Evolutionary conservation across 1,140 invertebrate species (phyloP), one percentile per base, ranked within the genome.

Genomic region (Metaphire vulgaris): DNA sequence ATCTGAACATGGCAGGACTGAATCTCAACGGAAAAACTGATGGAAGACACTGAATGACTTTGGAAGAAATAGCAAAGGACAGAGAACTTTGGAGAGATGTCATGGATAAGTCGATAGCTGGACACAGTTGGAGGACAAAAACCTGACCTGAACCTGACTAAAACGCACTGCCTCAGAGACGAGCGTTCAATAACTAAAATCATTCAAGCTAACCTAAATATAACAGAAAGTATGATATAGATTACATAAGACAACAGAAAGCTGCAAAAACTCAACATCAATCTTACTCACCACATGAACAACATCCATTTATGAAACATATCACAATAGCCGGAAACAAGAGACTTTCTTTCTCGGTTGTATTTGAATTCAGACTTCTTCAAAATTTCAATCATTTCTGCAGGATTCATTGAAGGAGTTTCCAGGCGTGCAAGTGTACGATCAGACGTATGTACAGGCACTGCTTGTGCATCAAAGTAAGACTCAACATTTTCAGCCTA

Each of bases 391-490:
- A 90, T 88, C 15, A 93, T 81, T 76, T 90, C 86, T 81, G 91
- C 89, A 77, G 91, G 89, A 73, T 91, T 89, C 65, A 95, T 82
- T 68, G 89, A 88, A 33, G 91, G 89, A 79, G 90, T 92, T 80
- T 92, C 90, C 1, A 96, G 84, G 76, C 90, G 90, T 77, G 91
- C 90, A 75, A 95, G 87, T 0, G 93, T 95, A 75, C 91, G 90
- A 87, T 95, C 91, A 12, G 93, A 95, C 15, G 93, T 96, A 32
- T 56, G 41, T 12, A 56, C 41, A 21, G 41, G 6, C 21, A 21
- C 6, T 6, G 6, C 21, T 21, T 56, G 41, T 12, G 41, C 41
- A 21, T 56, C 21, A 21, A 56, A 56, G 21, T 56, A 56, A 56
- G 41, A 56, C 41, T 56, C 41, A 56, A 56, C 41, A 21, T 56